Conservation (phyloP, 2,797 vertebrate genomes). For the Sphenodon punctatus region DNA sequence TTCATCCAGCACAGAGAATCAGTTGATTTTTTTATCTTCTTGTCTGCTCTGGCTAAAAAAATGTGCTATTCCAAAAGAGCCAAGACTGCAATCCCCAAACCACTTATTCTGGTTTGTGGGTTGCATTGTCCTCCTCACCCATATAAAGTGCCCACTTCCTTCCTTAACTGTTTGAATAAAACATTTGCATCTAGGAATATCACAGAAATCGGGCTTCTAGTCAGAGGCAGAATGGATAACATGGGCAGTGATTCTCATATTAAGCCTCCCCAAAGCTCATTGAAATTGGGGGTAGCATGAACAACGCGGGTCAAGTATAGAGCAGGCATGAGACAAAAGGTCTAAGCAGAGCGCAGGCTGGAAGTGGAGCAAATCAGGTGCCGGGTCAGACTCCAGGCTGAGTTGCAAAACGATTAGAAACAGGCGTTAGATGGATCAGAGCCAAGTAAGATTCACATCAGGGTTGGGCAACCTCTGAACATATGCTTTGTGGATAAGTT, state of each 20-base stretch:
- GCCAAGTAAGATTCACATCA: too few relatives aligned
- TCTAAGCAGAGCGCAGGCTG: too few relatives aligned
- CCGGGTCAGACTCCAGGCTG: too few relatives aligned
- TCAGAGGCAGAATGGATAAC: background rate
- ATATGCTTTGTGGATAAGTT: too few relatives aligned
- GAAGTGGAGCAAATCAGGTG: too few relatives aligned
- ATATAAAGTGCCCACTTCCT: background rate
- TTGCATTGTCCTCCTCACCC: background rate
- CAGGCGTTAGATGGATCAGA: too few relatives aligned
- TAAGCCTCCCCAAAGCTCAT: background rate
- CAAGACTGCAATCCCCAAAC: fast-evolving
- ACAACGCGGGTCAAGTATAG: too few relatives aligned
- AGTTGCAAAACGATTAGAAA: too few relatives aligned
- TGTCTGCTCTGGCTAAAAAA: background rate
- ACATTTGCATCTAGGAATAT: background rate
- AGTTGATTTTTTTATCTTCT: background rate
- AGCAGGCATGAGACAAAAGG: too few relatives aligned
- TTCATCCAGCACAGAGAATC: background rate
- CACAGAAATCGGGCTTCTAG: background rate
- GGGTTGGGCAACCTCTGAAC: too few relatives aligned
- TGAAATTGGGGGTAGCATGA: background rate
- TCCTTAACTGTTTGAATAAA: background rate
- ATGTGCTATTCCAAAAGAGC: background rate
- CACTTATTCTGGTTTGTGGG: too few relatives aligned
- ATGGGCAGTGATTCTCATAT: background rate